Base-by-base conservation (phyloP, 2,797 vertebrate species). In the Setipinna tenuifilis region DNA sequence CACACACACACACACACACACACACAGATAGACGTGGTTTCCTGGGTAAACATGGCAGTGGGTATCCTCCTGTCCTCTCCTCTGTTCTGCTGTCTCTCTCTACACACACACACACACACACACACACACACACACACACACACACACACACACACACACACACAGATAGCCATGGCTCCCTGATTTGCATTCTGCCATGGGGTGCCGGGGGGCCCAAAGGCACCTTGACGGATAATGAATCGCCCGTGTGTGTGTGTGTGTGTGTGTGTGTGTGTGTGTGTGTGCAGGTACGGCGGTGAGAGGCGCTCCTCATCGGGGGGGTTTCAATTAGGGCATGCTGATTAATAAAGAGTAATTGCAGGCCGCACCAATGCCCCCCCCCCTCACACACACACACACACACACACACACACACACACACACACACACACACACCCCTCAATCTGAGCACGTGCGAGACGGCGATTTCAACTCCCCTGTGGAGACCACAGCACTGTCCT, bases 161-260 rank as follows among this genome's bases (percentile, higher is more conserved):
- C 62, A 68, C 25, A 28, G 23, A 28, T 35, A 71, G 14, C 31
- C 65, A 35, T 35, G 14, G 25, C 25, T 3, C 11, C 82, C 88
- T 88, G 89, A 89, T 90, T 90, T 88, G 87, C 87, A 87, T 89
- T 85, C 88, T 16, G 25, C 28, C 65, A 14, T 3, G 86, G 85
- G 87, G 87, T 87, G 88, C 88, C 85, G 83, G 84, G 86, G 86
- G 88, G 85, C 90, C 93, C 94, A 96, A 96, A 96, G 95, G 95
- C 95, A 96, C 95, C 95, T 96, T 96, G 94, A 92, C 93, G 94
- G 94, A 94, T 96, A 96, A 96, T 96, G 94, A 96, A 94, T 92
- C 92, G 89, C 88, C 89, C 91, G 92, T n/a, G n/a, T n/a, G n/a
- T n/a, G n/a, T n/a, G n/a, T n/a, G n/a, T n/a, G n/a, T n/a, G n/a